Evolutionary conservation across 2,888 invertebrate species (phyloP), one percentile per base, ranked within the genome.

Genomic region (Phoronis australis): DNA sequence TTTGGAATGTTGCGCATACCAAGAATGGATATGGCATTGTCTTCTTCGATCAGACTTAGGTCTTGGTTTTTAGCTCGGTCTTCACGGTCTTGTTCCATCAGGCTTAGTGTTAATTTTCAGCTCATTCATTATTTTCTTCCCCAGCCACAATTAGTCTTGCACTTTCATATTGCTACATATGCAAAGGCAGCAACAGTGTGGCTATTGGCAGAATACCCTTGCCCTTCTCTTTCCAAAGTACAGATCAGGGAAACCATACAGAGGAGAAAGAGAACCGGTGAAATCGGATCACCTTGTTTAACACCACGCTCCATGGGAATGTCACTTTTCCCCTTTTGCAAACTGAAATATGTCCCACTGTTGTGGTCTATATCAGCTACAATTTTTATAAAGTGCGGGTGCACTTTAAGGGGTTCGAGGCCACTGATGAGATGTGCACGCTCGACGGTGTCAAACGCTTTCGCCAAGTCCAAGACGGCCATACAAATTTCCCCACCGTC

Each of bases 261-360:
- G 4, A 44, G 4, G 35, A 50, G 27, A 25, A 50, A 50, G 4
- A 50, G 41, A 2, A 50, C 18, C 6, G 47, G 50, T 20, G 39
- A 35, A 1, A 50, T 23, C 24, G 37, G 48, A 23, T 37, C 37
- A 6, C 48, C 48, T 23, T 47, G 48, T 23, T 48, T 47, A n/a
- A 48, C 49, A 15, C 47, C 48, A 5, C 45, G 26, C 4, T 3
- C n/a, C 3, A 3, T 44, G 21, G 3, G n/a, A 4, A 42, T 3
- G 3, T 39, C 9, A 38, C 3, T 42, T 31, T 38, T 3, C 9
- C 31, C 15, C 31, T 31, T 15, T 15, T 15, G 9, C 31, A 31
- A 9, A 15, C 9, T 31, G 15, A 31, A 31, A 9, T 9, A 12
- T 9, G 31, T 31, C 15, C 9, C 15, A 15, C 9, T 12, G 9